Percentiles rank a stretch among this genome's conserved stretches.
Conservation (phyloP, 1,140 invertebrate genomes). For the Tetramorium alpestre region DNA sequence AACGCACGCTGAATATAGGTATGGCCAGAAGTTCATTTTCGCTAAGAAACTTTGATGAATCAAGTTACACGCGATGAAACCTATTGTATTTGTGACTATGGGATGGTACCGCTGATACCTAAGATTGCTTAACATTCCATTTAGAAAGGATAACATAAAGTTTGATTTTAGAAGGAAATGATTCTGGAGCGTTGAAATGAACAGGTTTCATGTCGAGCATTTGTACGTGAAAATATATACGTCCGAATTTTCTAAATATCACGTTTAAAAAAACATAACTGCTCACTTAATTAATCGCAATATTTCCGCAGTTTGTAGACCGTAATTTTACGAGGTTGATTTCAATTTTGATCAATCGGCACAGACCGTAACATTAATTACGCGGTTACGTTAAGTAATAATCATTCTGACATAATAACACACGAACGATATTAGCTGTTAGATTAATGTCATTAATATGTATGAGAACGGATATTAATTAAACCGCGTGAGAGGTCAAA, state of each 20-base stretch:
- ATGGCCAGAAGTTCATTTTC: conserved; percentile 3
- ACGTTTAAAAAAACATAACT: neutral
- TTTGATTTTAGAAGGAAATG: neutral
- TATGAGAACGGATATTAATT: conserved; percentile 42
- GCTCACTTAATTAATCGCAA: neutral
- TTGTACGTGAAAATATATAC: neutral
- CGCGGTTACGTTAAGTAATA: conserved; percentile 13
- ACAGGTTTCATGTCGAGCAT: neutral
- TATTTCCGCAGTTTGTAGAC: neutral
- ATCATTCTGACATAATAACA: conserved; percentile 36
- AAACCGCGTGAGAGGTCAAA: conserved; percentile 38
- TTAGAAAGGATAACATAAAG: neutral
- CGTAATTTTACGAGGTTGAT: neutral
- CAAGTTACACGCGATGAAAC: conserved; percentile 7
- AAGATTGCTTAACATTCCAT: neutral
- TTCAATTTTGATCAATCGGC: neutral
- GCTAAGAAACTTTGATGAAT: conserved; percentile 18
- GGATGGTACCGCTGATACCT: neutral
- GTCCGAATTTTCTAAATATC: neutral
- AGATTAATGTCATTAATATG: conserved; percentile 54
- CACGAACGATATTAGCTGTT: conserved; percentile 23
- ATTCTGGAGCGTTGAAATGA: neutral
- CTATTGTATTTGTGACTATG: neutral
- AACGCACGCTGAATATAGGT: neutral
- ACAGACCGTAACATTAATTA: neutral